A percentile compares a stretch with the other conserved stretches of the same genome.
Conservation (phyloP, 2,888 invertebrate genomes). For the Agapostemon virescens region DNA sequence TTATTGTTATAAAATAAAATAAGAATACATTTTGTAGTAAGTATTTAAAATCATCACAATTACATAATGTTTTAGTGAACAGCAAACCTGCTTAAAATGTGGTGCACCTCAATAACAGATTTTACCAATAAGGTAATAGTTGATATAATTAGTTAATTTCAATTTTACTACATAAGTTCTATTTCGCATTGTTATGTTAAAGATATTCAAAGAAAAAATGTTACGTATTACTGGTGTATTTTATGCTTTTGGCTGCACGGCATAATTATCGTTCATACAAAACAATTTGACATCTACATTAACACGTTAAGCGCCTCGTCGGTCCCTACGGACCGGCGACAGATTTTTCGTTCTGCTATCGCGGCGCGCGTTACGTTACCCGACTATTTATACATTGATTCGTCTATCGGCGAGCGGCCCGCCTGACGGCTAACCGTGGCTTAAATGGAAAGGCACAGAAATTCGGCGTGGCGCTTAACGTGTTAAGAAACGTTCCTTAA, state of each 20-base stretch:
- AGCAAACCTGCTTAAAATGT: constrained; percentile 74
- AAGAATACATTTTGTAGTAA: constrained; percentile 11
- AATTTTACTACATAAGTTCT: constrained; percentile 8
- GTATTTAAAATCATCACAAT: constrained; percentile 18
- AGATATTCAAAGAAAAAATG: constrained; percentile 15
- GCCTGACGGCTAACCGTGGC: too few relatives aligned
- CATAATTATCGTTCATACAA: constrained; percentile 18
- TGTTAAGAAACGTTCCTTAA: constrained; percentile 37
- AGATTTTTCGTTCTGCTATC: too few relatives aligned
- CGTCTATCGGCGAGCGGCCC: too few relatives aligned
- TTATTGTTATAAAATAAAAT: constrained; percentile 9
- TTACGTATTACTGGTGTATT: constrained; percentile 19
- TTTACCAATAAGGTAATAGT: constrained; percentile 11
- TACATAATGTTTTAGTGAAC: constrained; percentile 71
- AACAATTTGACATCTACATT: constrained; percentile 14
- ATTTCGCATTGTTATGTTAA: constrained; percentile 20
- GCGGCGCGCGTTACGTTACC: too few relatives aligned
- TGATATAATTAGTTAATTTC: constrained; percentile 31
- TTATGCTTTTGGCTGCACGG: constrained; percentile 10
- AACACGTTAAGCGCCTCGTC: too few relatives aligned
- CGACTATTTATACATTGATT: too few relatives aligned
- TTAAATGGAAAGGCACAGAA: too few relatives aligned
- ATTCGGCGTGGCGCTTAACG: too few relatives aligned
- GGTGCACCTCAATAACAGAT: constrained; percentile 62
- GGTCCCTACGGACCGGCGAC: too few relatives aligned